These are phyloP conservation scores for Drosophila seguyi DNA, from an alignment of 1,140 invertebrate species.

Conservation along the genomic window DNA sequence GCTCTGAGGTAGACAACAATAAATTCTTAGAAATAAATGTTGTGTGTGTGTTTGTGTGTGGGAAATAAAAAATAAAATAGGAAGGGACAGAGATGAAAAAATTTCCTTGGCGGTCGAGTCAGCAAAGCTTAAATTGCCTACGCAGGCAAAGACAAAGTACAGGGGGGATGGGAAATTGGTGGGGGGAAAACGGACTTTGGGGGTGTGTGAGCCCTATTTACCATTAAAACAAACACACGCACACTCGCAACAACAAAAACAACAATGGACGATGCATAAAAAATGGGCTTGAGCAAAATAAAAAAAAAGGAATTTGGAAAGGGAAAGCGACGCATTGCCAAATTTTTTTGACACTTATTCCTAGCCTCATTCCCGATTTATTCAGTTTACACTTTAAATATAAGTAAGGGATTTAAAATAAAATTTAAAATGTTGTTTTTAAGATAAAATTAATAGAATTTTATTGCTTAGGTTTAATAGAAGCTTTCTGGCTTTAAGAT, in stretches of 20 bases:
- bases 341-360: slow-evolving; percentile 84
- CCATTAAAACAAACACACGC: slow-evolving; percentile 76
- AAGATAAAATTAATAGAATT: too few relatives aligned
- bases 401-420: neutral
- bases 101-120: slow-evolving; percentile 63
- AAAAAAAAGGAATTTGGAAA: neutral
- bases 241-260: slow-evolving; percentile 31
- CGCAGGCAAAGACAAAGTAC: slow-evolving; percentile 49
- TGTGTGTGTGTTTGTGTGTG: slow-evolving; percentile 8
- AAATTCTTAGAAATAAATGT: slow-evolving; percentile 73
- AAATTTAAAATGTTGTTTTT: neutral
- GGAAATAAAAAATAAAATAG: slow-evolving; percentile 49
- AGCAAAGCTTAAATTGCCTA: slow-evolving; percentile 76
- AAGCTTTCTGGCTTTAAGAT: too few relatives aligned
- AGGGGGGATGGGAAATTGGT: neutral
- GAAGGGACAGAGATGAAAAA: slow-evolving; percentile 17
- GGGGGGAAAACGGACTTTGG: neutral
- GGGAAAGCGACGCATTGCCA: slow-evolving; percentile 68
- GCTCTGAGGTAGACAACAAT: slow-evolving; percentile 77
- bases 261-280: slow-evolving; percentile 76
- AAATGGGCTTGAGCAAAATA: slow-evolving; percentile 40
- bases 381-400: slow-evolving; percentile 1
- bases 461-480: too few relatives aligned
- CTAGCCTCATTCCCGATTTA: slow-evolving; percentile 42
- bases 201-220: slow-evolving; percentile 33